These are phyloP conservation scores for Cairina moschata DNA, from an alignment of 2,113 vertebrate genomes.

Conservation along the genomic window DNA sequence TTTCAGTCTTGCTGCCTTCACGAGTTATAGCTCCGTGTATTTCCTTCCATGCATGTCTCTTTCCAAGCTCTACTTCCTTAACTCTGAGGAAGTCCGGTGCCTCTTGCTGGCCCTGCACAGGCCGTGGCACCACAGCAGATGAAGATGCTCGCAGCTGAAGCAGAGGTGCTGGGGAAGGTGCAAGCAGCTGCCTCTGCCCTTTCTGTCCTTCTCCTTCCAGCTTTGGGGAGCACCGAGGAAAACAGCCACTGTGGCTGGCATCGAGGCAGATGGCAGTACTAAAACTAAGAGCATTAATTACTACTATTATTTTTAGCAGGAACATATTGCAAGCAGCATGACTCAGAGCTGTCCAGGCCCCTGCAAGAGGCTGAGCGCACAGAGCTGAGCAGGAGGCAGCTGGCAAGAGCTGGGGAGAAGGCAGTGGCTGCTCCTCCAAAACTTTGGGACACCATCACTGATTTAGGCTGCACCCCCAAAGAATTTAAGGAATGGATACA, in stretches of 20 bases:
- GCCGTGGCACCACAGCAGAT: accelerated
- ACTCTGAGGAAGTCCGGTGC: background rate
- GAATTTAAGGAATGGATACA: background rate
- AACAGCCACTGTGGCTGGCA: background rate
- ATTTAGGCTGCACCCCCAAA: background rate
- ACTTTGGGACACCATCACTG: background rate
- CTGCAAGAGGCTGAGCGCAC: slow-evolving; percentile 33
- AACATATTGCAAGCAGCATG: slow-evolving; percentile 56
- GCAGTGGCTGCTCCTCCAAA: background rate
- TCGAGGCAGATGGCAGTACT: slow-evolving; percentile 18
- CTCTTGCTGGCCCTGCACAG: background rate
- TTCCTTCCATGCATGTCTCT: background rate
- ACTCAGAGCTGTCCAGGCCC: slow-evolving; percentile 45
- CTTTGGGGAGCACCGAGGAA: background rate
- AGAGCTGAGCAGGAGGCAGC: background rate
- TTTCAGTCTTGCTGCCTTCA: background rate
- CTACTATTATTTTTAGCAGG: slow-evolving; percentile 61
- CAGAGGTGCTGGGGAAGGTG: background rate
- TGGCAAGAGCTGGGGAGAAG: background rate
- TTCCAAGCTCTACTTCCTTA: background rate
- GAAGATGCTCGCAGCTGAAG: background rate
- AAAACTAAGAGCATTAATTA: slow-evolving; percentile 60
- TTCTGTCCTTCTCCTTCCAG: background rate
- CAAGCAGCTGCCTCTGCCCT: background rate
- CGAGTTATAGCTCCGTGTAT: accelerated